Percentiles rank a stretch among this genome's conserved stretches.
phyloP scores from a whole-genome alignment of 2,888 invertebrate species.

The Zele albiditarsus region DNA sequence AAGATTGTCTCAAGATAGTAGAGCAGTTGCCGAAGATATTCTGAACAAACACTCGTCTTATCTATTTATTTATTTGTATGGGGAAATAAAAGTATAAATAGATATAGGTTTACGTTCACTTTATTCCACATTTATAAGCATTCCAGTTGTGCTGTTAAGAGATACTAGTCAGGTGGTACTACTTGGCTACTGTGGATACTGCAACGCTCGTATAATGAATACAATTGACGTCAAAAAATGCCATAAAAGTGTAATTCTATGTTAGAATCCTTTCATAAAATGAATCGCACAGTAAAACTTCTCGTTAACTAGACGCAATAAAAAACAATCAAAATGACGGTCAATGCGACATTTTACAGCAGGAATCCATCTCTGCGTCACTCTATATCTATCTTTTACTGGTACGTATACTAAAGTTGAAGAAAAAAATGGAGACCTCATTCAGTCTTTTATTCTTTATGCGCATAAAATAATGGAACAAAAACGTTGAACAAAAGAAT shows the following conservation, averaged over 20 bases:
- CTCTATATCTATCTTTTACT: not conserved
- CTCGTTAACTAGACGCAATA: not conserved
- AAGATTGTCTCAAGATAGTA: too few relatives aligned
- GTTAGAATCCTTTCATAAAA: slow-evolving; percentile 8
- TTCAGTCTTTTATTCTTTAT: not conserved
- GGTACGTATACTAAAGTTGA: not conserved
- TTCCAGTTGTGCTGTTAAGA: not conserved
- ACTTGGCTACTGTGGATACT: not conserved
- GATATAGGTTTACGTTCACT: not conserved
- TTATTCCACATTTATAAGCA: not conserved
- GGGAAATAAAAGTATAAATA: too few relatives aligned
- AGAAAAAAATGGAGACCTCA: not conserved
- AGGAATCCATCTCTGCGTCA: not conserved
- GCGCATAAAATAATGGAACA: too few relatives aligned
- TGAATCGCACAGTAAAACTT: slow-evolving; percentile 13
- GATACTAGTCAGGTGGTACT: not conserved
- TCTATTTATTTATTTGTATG: too few relatives aligned
- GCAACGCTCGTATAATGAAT: slow-evolving; percentile 16
- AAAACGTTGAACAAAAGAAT: too few relatives aligned
- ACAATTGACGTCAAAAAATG: slow-evolving; percentile 11
- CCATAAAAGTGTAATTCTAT: not conserved
- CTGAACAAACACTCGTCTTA: too few relatives aligned
- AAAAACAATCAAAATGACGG: slow-evolving; percentile 15
- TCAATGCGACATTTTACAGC: not conserved
- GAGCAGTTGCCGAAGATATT: too few relatives aligned